Base-by-base conservation (phyloP, 2,113 vertebrate genomes). In the Rhinoptilus africanus region DNA sequence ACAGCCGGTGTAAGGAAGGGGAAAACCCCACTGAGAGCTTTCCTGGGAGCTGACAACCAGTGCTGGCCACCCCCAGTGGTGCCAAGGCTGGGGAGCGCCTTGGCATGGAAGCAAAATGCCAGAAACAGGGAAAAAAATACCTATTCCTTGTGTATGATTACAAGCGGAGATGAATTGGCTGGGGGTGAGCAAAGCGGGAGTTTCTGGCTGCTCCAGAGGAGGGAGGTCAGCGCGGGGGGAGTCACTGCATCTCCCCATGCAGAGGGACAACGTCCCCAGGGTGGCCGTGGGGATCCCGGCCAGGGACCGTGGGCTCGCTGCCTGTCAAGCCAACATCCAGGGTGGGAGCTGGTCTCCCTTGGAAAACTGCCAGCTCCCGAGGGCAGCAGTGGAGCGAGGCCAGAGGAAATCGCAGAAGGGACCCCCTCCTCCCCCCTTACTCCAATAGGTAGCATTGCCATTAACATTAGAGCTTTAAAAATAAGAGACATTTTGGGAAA, bases 31-130 rank as follows among this genome's bases (percentile, higher is more conserved):
- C 28, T 0, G 11, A 21, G 72, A 71, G 19, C 4, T 60, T 80
- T 53, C 45, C 35, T 81, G 30, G 47, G 51, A 53, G 37, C 2
- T 0, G 39, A 39, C 37, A 62, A 10, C 7, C 1, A 0, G 20
- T 43, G 35, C 41, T 73, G 72, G 27, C 24, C 37, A 32, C 39
- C 43, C 8, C 2, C 0, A 0, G 30, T 14, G 4, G 22, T 12
- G 14, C 20, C 50, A 16, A 30, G 59, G 53, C 41, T 32, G 21
- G 21, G 19, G 12, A 41, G 3, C 28, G 34, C 48, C 80, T 57
- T 32, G 41, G 48, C 27, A 17, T 17, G 41, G 84, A 19, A 72
- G 39, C 8, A 85, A 67, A 62, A 35, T 24, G 34, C 19, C 27
- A 68, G 37, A 27, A 92, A 57, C 11, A 24, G 18, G 53, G 39